Evolutionary conservation across 92 coral and sea anemone genomes (phyloP), one percentile per base, ranked within the genome.

Genomic region (Actinernus sp.): DNA sequence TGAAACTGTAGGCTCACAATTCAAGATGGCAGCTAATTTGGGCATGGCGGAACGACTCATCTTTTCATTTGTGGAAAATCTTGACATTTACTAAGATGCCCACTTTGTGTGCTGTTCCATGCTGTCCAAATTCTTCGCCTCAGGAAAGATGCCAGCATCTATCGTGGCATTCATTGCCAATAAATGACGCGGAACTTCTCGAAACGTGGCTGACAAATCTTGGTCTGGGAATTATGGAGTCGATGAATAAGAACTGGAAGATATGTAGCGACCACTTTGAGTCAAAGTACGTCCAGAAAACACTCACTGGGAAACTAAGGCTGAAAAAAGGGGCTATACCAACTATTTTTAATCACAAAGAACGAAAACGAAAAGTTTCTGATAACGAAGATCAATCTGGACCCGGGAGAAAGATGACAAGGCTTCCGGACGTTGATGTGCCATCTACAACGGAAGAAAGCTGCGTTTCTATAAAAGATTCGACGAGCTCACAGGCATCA

Each of bases 141-240:
- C 48, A 65, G 72, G n/a, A 11, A 1, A 24, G 27, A 13, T 48
- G 59, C 40, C 31, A 32, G 26, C 58, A 65, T 22, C 24, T 65
- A 10, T 65, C 72, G 0, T 65, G 72, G 72, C 72, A 65, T 34
- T 31, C 72, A 3, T 65, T 65, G n/a, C 72, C 72, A 49, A 48
- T 12, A 8, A 58, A 65, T 28, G 72, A 65, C 32, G 59, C 48
- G 25, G 22, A 5, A 9, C 26, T 65, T 58, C 20, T 48, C 31
- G 37, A 30, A 14, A 36, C 48, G 37, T 65, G 72, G 72, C 14
- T 65, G 25, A 1, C 36, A n/a, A 30, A 38, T n/a, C 22, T 55
- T 5, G 41, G 23, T 6, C n/a, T n/a, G n/a, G 43, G 36, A 17
- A 26, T 31, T 3, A 3, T 45, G 23, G 33, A 31, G 32, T 26